Evolutionary conservation across 2,113 vertebrate species (phyloP), one percentile per base, ranked within the genome.

Genomic region (Pangasianodon hypophthalmus): DNA sequence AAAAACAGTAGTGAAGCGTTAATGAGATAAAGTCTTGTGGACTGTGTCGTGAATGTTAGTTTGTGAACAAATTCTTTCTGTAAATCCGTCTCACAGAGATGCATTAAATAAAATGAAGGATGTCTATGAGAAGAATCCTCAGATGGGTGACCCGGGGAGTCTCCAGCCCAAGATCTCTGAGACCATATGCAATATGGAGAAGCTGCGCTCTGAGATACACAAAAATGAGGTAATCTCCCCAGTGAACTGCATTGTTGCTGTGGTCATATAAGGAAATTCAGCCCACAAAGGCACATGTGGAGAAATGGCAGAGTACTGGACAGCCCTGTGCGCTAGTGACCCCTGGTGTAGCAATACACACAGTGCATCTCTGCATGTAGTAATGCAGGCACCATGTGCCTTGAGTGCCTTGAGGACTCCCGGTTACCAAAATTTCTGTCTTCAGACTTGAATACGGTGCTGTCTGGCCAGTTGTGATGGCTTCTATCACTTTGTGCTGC

Each of bases 51-150:
- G 18, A 7, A 0, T 29, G 7, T 56, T 37, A 5, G 18, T 79
- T 18, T 26, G 16, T 87, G 32, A 84, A 32, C 41, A 6, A 56
- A 69, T 69, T n/a, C 32, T 60, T 4, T 71, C 37, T 92, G n/a
- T 64, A 84, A 69, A 80, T 85, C 29, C 7, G 2, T 58, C 8
- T 90, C 37, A 32, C 92, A 98, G 98, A 97, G 98, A 99, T 91
- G 98, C 98, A 2, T 96, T 99, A 92, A 99, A 99, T 95, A 99
- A 99, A 96, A 99, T 99, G 98, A 99, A 98, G 96, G 98, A 99
- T n/a, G 98, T 99, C 19, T 99, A 99, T 92, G 98, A 99, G 94
- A 99, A 99, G 95, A 99, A 97, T 92, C 98, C 98, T 52, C 98
- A 99, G 94, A 99, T 99, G 98, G 98, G 98, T 41, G 98, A 99